Conservation (phyloP, 2,113 vertebrate genomes). For the Nerophis ophidion region DNA sequence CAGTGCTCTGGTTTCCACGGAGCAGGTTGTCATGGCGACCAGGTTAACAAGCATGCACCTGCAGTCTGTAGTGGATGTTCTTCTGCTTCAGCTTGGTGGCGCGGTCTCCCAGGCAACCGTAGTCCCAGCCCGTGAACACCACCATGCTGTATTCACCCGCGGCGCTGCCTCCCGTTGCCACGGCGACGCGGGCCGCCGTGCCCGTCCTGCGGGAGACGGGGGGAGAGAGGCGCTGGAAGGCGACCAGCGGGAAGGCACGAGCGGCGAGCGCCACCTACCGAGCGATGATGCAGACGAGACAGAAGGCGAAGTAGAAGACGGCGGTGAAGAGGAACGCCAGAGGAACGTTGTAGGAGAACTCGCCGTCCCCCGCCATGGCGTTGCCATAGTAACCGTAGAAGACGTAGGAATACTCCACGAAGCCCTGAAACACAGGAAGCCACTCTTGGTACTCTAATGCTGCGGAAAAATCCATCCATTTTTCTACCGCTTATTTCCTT, state of each 20-base stretch:
- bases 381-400: conserved; percentile 86
- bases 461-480: too few species aligned
- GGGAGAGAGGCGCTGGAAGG: neutral
- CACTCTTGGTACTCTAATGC: too few species aligned
- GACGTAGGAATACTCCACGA: conserved; percentile 81
- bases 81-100: conserved; percentile 75
- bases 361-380: conserved; percentile 29
- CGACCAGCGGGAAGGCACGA: neutral
- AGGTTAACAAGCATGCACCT: conserved; percentile 59
- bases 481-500: too few species aligned
- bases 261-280: conserved; percentile 64
- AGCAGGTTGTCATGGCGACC: too few species aligned
- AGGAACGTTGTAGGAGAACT: conserved; percentile 74
- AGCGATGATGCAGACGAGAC: conserved; percentile 73
- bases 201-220: conserved; percentile 67
- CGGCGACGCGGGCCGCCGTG: conserved; percentile 67
- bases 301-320: conserved; percentile 71
- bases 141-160: conserved; percentile 76
- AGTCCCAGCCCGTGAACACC: conserved; percentile 82
- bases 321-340: conserved; percentile 77
- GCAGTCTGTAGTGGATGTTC: conserved; percentile 72
- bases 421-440: conserved; percentile 66
- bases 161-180: conserved; percentile 69
- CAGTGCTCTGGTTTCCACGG: too few species aligned
- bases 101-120: conserved; percentile 67